Evolutionary conservation across 2,888 invertebrate species (phyloP), one percentile per base, ranked within the genome.

Genomic region (Arctia plantaginis): DNA sequence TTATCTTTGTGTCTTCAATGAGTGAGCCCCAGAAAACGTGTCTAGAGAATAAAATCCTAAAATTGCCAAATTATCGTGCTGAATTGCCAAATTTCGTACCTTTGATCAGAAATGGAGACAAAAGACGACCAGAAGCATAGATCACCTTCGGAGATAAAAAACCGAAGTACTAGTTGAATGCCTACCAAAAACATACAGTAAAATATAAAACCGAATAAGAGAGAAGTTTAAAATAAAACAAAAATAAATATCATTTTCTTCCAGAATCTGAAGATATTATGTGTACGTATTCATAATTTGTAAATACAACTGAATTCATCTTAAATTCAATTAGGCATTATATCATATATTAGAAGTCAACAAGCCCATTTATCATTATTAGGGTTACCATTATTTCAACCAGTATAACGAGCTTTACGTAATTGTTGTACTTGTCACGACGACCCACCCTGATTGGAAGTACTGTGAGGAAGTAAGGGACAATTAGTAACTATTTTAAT

Each of bases 401-500:
- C 66, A 44, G 27, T 41, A 41, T 41, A 41, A 44, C 33, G 2
- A 69, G 41, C 30, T n/a, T 62, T 15, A 10, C 30, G 41, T 70
- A 70, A 62, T 41, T 44, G 30, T 51, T n/a, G 30, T 35, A 55
- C 55, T 69, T 30, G 59, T 23, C 62, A 44, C 27, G 10, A 35
- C 20, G 12, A 20, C 23, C 62, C 41, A 30, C 62, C 30, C 62
- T 20, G 55, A n/a, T 66, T 41, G 41, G 66, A 51, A 65, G 33
- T 12, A 33, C 47, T n/a, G 18, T 27, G 27, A 51, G 44, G 47
- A 33, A 47, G 55, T 55, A 39, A 65, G 35, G 35, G 27, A 71
- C 65, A 55, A 44, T 70, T 44, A 70, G 62, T 27, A 71, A 71
- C 64, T 71, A n/a, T 71, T 44, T 70, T 64, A 66, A 67, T 67